Evolutionary conservation across 2,888 invertebrate genomes (phyloP), one percentile per base, ranked within the genome.

Genomic region (Subacronicta megacephala): DNA sequence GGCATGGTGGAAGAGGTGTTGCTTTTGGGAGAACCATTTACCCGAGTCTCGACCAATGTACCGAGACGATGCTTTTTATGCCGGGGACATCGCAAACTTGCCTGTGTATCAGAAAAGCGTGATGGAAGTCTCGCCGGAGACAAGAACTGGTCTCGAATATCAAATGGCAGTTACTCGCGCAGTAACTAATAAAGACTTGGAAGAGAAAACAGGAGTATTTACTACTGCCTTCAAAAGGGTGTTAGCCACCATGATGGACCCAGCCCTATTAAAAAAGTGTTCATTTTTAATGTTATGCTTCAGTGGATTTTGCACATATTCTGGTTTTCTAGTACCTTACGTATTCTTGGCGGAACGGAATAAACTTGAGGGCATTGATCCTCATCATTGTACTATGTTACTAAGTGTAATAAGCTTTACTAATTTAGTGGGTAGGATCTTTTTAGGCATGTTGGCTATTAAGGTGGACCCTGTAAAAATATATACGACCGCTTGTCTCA

Each of bases 221-320:
- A 90, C 90, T 3, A 90, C 85, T 18, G 89, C 91, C 12, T 83
- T 81, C 13, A 81, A 90, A 75, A 84, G 92, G 75, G 83, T 91
- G 52, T 72, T 92, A 17, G 90, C 88, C 10, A 90, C 90, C 5
- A 92, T 92, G 92, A 83, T 91, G 85, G 90, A 91, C 59, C 86
- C 88, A 0, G 84, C 63, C 35, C 71, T 92, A 54, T 77, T 92
- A 36, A 82, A 74, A 66, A 87, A 74, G 64, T 62, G 36, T 44
- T 90, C 91, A 10, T 91, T 90, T 72, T 51, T 87, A 53, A 55
- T 81, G 33, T 61, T 90, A 35, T 82, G 85, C 57, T 7, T 54
- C 2, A 85, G 85, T 62, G 89, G 88, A 9, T 83, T 88, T 58
- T 55, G 87, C 4, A 78, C 78, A 7, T 88, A 85, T 58, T 45